Evolutionary conservation across 2,888 invertebrate genomes (phyloP).

Genomic region (Cephus pygmeus): DNA sequence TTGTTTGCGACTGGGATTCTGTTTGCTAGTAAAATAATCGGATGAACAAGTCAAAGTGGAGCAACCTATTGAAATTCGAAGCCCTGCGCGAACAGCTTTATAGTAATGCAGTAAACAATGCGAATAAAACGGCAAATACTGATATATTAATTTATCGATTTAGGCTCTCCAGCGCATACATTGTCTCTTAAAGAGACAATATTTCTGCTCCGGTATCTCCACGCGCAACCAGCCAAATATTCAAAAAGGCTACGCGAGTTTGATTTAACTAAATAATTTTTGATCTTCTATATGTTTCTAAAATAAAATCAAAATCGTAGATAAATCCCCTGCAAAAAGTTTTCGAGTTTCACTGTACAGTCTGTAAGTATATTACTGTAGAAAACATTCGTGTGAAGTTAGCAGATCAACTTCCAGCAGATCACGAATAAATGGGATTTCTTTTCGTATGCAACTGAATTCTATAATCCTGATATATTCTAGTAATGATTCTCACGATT

Average conservation of each 20-base stretch:
- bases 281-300: background rate
- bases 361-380: background rate
- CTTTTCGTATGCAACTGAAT: no score
- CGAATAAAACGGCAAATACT: background rate
- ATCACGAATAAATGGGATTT: no score
- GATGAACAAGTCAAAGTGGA: background rate
- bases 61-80: background rate
- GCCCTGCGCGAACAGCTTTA: background rate
- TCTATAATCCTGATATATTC: no score
- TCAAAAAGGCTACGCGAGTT: background rate
- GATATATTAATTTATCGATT: background rate
- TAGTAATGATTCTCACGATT: no score
- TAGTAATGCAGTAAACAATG: background rate
- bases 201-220: background rate
- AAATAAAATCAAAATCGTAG: background rate
- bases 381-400: no score
- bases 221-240: background rate
- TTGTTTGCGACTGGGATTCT: background rate
- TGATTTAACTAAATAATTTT: background rate
- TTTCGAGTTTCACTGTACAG: background rate
- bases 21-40: background rate
- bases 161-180: background rate
- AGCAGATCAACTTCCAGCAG: no score
- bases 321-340: background rate
- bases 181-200: background rate